These are phyloP conservation scores for Phrynocephalus forsythii DNA, from an alignment of 2,797 vertebrate genomes.

Conservation along the genomic window DNA sequence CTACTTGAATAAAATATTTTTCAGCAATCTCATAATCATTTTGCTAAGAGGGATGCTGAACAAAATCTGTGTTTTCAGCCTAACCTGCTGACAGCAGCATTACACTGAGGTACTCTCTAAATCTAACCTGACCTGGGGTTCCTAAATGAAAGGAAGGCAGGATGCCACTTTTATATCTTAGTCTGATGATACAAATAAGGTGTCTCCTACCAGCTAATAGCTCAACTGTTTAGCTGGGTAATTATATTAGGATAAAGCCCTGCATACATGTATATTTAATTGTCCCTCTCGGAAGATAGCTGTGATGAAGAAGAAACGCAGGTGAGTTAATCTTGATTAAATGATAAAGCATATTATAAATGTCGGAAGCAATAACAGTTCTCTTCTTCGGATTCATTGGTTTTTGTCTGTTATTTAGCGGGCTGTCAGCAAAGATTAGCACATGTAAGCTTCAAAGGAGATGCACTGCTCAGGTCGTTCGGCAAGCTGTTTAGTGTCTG, in stretches of 20 bases:
- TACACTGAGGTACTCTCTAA: conserved; percentile 9
- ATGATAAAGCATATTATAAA: conserved; percentile 37
- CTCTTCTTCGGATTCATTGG: conserved; percentile 51
- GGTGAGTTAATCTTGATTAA: conserved; percentile 45
- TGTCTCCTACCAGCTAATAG: conserved; percentile 10
- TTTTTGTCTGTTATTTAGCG: conserved; percentile 59
- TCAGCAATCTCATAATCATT: background rate
- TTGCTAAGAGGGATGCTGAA: background rate
- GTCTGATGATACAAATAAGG: conserved; percentile 5
- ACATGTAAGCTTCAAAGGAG: conserved; percentile 45
- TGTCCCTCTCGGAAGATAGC: conserved; percentile 43
- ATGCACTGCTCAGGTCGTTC: conserved; percentile 31
- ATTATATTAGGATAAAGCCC: conserved; percentile 8
- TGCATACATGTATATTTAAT: conserved; percentile 16
- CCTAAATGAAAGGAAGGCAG: conserved; percentile 10
- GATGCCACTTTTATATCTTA: background rate
- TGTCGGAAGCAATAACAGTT: conserved; percentile 53
- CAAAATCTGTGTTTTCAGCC: conserved; percentile 23
- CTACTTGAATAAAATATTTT: background rate
- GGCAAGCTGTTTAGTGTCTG: conserved; percentile 26
- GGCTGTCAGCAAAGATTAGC: conserved; percentile 64
- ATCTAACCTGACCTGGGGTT: conserved; percentile 13
- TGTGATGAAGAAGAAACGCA: background rate
- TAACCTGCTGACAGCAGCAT: conserved; percentile 15
- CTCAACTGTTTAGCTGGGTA: background rate